A percentile compares a stretch with the other conserved stretches of the same genome.
Evolutionary conservation across 2,888 invertebrate species (phyloP).

Genomic region (Sphaerophoria taeniata): DNA sequence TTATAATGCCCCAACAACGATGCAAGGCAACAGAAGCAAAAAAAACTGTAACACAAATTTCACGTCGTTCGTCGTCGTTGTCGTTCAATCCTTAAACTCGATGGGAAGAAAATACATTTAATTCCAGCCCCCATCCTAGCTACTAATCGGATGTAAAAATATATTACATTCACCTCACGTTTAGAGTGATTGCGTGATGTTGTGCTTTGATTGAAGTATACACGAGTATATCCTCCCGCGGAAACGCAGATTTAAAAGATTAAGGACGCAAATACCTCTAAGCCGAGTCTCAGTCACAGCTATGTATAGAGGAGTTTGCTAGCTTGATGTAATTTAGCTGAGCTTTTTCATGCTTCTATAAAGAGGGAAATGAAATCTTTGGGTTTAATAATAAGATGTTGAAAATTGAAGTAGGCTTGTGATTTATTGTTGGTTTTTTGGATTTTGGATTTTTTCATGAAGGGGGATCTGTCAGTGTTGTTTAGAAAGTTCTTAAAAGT

Average conservation of each 20-base stretch:
- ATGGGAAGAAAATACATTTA: slow-evolving; percentile 26
- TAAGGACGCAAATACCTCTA: slow-evolving; percentile 6
- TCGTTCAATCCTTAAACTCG: slow-evolving; percentile 15
- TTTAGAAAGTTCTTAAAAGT: too few relatives aligned
- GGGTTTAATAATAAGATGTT: slow-evolving; percentile 12
- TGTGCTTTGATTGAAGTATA: slow-evolving; percentile 64
- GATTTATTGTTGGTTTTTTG: slow-evolving; percentile 20
- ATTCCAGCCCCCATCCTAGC: neutral
- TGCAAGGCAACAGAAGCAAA: neutral
- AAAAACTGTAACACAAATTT: slow-evolving; percentile 15
- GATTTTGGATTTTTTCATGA: too few relatives aligned
- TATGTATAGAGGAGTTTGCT: neutral
- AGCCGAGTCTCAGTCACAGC: too few relatives aligned
- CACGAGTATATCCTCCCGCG: slow-evolving; percentile 22
- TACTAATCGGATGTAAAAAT: slow-evolving; percentile 35
- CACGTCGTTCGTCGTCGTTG: too few relatives aligned
- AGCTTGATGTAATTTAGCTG: neutral
- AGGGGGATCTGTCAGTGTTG: too few relatives aligned
- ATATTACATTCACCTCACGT: slow-evolving; percentile 52
- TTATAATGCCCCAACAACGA: slow-evolving; percentile 45
- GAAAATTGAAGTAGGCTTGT: slow-evolving; percentile 10
- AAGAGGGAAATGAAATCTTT: slow-evolving; percentile 3
- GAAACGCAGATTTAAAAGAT: slow-evolving; percentile 19
- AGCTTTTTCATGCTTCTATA: slow-evolving; percentile 3
- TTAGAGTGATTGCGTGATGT: slow-evolving; percentile 57